Percentiles rank a stretch among this genome's conserved stretches.
These are phyloP conservation scores for Sminthopsis crassicaudata DNA, from an alignment of 2,113 vertebrate genomes.

Conservation along the genomic window DNA sequence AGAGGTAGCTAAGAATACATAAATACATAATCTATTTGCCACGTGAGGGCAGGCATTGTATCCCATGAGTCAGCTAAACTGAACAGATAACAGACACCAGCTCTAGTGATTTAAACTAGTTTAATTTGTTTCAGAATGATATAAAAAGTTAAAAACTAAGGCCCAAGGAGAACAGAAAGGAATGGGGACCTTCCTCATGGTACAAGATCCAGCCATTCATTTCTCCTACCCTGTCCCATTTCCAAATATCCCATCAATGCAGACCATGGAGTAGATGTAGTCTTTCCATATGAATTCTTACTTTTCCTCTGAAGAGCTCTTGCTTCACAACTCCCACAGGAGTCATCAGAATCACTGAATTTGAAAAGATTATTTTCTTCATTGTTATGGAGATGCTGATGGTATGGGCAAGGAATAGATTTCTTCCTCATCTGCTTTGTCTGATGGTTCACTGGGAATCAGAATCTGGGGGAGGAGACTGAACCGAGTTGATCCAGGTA, in stretches of 20 bases:
- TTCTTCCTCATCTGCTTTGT: neutral
- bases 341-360: neutral
- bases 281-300: neutral
- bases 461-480: constrained; percentile 33
- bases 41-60: neutral
- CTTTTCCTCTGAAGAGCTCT: neutral
- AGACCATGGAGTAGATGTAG: neutral
- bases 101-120: constrained; percentile 22
- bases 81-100: constrained; percentile 10
- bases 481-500: neutral
- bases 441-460: neutral
- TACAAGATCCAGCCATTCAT: too few species aligned
- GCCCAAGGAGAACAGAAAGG: neutral
- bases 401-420: neutral
- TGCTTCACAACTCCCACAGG: neutral
- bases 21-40: neutral
- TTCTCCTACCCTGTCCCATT: neutral
- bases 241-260: neutral
- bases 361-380: neutral
- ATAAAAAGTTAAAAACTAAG: constrained; percentile 67
- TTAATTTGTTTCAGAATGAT: constrained; percentile 65
- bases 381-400: neutral
- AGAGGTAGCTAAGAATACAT: neutral
- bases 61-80: neutral
- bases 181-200: neutral